phyloP scores from a whole-genome alignment of 2,113 vertebrate genomes.

The Lepidothrix coronata region DNA sequence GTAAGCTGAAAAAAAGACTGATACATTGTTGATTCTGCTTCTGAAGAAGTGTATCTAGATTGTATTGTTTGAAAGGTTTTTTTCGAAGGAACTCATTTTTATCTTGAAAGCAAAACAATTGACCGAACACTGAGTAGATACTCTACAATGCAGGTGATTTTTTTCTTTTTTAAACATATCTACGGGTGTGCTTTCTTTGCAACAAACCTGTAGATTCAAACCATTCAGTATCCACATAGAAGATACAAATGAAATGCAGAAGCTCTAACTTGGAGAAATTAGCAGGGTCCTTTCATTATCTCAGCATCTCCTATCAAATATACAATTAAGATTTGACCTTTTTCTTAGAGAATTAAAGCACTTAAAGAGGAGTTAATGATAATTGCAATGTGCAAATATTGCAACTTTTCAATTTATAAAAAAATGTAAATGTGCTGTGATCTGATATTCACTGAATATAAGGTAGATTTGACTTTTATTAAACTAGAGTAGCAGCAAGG shows the following conservation, averaged over 20 bases:
- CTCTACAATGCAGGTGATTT: neutral
- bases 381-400: neutral
- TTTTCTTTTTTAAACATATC: neutral
- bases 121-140: neutral
- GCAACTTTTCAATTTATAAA: neutral
- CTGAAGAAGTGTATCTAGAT: neutral
- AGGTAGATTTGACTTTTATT: neutral
- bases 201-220: neutral
- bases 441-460: neutral
- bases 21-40: neutral
- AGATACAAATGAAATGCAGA: neutral
- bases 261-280: neutral
- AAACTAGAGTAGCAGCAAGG: neutral
- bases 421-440: neutral
- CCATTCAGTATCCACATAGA: neutral
- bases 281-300: neutral
- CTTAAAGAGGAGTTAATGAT: neutral
- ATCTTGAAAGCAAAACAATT: neutral
- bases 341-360: neutral
- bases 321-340: conserved; percentile 5
- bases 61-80: neutral
- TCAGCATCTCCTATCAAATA: neutral
- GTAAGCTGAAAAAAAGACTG: neutral
- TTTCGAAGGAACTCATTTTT: neutral
- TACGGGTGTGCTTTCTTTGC: neutral